phyloP scores from a whole-genome alignment of 2,113 vertebrate species.

The Lophotis ruficrista region DNA sequence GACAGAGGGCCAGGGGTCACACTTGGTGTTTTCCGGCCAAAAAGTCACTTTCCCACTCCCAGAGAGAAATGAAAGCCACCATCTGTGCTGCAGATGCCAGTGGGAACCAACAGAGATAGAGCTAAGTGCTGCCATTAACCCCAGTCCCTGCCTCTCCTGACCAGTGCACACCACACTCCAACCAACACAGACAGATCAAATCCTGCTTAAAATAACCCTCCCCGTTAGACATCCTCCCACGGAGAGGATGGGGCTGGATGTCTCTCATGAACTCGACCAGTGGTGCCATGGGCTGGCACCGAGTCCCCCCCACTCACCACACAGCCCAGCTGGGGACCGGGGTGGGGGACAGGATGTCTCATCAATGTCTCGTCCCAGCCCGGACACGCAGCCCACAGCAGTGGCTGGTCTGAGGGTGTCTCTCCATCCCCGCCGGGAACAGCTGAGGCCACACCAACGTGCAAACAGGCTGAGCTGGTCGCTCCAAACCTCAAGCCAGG shows the following conservation, averaged over 20 bases:
- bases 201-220: constrained; percentile 24
- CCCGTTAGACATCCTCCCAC: neutral
- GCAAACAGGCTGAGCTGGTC: neutral
- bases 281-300: neutral
- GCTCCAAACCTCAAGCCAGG: constrained; percentile 22
- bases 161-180: neutral
- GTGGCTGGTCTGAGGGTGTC: neutral
- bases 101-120: neutral
- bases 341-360: neutral
- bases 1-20: neutral
- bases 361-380: neutral
- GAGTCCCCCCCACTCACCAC: neutral
- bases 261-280: neutral
- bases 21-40: neutral
- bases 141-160: neutral
- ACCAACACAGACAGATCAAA: neutral
- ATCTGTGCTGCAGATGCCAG: no score
- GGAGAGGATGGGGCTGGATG: neutral
- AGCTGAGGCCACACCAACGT: neutral
- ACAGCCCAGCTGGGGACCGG: neutral
- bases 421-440: neutral
- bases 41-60: neutral
- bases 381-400: neutral
- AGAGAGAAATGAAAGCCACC: no score
- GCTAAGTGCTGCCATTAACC: neutral